Evolutionary conservation across 2,113 vertebrate genomes (phyloP), one percentile per base, ranked within the genome.

Genomic region (Archocentrus centrarchus): DNA sequence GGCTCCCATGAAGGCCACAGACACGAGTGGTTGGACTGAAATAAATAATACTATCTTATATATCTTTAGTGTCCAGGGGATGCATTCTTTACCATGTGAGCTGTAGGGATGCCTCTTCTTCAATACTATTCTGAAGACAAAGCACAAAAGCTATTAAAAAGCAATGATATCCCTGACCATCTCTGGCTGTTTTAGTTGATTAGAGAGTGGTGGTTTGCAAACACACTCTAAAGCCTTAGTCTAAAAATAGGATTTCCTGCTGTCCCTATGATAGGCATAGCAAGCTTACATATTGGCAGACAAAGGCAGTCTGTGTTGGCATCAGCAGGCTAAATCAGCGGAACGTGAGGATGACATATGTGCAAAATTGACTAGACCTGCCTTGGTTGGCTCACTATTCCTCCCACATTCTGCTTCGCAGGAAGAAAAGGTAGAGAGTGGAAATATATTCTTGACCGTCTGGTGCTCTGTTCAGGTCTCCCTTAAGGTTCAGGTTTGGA

Each of bases 211-310:
- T 73, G 47, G 32, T 73, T 50, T 44, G 50, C 37, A 18, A 62
- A 82, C 50, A 88, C 83, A 83, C 80, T 82, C 66, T 76, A 79
- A 80, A 64, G 39, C 61, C 32, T 59, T 53, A 41, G 41, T 82
- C 80, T 84, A 87, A 86, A 91, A 82, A 86, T 79, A 88, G 80
- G 80, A 30, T 53, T 61, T 17, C 82, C 75, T 7, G 39, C 81
- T 85, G 86, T 50, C 70, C 81, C 53, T 59, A 35, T 5, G 14
- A 80, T 75, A 73, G 58, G 53, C 79, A 83, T 77, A 57, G 77
- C 77, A 86, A 83, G 83, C 84, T 77, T 63, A 81, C 39, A 82
- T 86, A 66, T 81, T 89, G 87, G 88, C 92, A 85, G 63, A 18
- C 73, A 41, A 66, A 8, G 59, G 10, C 18, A 75, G 27, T 83